Conservation (phyloP, 2,888 invertebrate species). For the Pilophorus perplexus region DNA sequence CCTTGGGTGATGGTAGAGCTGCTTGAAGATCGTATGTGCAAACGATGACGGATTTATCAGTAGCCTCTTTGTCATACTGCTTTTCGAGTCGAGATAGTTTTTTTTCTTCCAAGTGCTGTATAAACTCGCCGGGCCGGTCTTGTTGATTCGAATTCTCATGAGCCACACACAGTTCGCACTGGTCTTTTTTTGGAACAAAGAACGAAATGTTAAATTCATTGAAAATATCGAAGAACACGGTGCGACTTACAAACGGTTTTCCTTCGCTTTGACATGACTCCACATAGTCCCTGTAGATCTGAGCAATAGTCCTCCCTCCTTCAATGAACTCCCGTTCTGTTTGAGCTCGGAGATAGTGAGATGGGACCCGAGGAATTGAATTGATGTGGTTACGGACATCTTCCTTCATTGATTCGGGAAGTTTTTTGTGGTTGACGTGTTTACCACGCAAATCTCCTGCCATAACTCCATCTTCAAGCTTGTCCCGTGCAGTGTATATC, state of each 20-base stretch:
- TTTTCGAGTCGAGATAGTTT: conserved; percentile 46
- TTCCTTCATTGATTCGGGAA: background rate
- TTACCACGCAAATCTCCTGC: background rate
- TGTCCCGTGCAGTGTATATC: background rate
- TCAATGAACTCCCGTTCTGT: conserved; percentile 10
- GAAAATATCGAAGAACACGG: conserved; percentile 6
- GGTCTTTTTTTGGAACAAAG: conserved; percentile 26
- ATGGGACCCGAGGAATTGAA: conserved; percentile 6
- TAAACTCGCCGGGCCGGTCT: background rate
- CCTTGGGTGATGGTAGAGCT: conserved; percentile 47
- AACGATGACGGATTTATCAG: conserved; percentile 39
- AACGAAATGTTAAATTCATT: conserved; percentile 27
- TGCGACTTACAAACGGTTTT: background rate
- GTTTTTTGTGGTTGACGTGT: conserved; percentile 2
- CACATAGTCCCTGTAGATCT: conserved; percentile 22
- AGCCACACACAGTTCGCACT: conserved; percentile 11
- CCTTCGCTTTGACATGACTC: background rate
- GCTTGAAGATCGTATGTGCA: conserved; percentile 49
- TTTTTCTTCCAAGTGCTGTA: conserved; percentile 44
- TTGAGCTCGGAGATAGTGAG: conserved; percentile 42
- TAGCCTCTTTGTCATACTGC: conserved; percentile 41
- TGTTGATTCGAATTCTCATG: too few species aligned
- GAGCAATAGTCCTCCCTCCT: conserved; percentile 8
- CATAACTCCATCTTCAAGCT: background rate
- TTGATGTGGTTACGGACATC: conserved; percentile 22